Percentiles rank a stretch among this genome's conserved stretches.
Evolutionary conservation across 2,888 invertebrate species (phyloP).

Genomic region (Ceraclea dissimilis): DNA sequence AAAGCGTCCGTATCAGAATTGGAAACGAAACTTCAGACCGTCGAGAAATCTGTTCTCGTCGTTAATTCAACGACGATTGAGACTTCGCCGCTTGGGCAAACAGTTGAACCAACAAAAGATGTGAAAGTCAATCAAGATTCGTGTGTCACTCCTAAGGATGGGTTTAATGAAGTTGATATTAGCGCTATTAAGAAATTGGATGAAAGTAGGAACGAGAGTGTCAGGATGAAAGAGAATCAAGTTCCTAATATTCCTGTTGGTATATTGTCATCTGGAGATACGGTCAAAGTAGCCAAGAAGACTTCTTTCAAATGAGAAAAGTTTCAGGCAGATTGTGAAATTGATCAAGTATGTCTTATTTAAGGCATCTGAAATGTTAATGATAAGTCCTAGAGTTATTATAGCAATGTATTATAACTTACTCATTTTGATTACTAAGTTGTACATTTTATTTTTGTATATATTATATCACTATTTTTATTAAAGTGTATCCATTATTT

Average conservation of each 20-base stretch:
- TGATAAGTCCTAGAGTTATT: too few species aligned
- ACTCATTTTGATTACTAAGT: too few species aligned
- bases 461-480: too few species aligned
- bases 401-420: too few species aligned
- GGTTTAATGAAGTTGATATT: slow-evolving; percentile 10
- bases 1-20: slow-evolving; percentile 18
- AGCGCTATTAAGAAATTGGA: slow-evolving; percentile 4
- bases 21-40: slow-evolving; percentile 18
- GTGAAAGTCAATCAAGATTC: background rate
- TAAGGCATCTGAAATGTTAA: too few species aligned
- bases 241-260: background rate
- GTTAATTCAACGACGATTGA: slow-evolving; percentile 1
- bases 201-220: slow-evolving; percentile 4
- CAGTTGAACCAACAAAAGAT: background rate
- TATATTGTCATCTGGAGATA: slow-evolving; percentile 6
- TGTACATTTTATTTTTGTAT: too few species aligned
- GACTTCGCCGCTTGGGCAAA: background rate
- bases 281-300: slow-evolving; percentile 15
- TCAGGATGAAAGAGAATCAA: slow-evolving; percentile 9
- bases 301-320: slow-evolving; percentile 15
- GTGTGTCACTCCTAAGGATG: background rate
- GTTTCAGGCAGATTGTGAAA: background rate
- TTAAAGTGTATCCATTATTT: too few species aligned
- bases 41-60: slow-evolving; percentile 8
- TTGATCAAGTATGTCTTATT: too few species aligned